phyloP scores from a whole-genome alignment of 2,797 vertebrate species.

The Lepus oiostolus region DNA sequence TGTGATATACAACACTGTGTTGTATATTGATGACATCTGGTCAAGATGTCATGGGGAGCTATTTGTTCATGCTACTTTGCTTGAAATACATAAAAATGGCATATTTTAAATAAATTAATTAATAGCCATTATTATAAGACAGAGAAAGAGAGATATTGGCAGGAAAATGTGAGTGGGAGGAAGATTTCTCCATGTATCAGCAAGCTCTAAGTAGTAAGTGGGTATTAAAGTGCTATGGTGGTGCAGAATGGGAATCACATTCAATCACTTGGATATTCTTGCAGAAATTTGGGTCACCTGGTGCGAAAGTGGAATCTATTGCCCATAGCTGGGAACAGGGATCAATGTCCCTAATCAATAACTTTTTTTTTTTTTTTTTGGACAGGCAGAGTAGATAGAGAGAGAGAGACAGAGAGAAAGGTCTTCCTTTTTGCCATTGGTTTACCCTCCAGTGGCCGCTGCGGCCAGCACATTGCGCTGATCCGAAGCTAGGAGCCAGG shows the following conservation, averaged over 20 bases:
- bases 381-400: too few species aligned
- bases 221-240: not conserved
- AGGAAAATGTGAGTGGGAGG: not conserved
- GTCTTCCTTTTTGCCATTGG: too few species aligned
- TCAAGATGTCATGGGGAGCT: not conserved
- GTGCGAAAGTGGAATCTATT: not conserved
- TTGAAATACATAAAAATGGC: not conserved
- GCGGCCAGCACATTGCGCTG: rapidly evolving
- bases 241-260: not conserved
- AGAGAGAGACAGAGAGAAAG: too few species aligned
- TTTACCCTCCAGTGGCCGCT: too few species aligned
- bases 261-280: not conserved
- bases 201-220: not conserved
- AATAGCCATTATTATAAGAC: not conserved
- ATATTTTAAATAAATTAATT: not conserved
- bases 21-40: not conserved
- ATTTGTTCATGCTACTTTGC: not conserved
- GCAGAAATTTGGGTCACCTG: not conserved
- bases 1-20: not conserved
- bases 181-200: not conserved
- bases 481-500: too few species aligned
- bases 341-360: not conserved
- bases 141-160: not conserved
- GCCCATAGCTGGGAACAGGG: too few species aligned
- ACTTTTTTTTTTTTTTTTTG: too few species aligned